Base-by-base conservation (phyloP, 2,113 vertebrate species). In the Hystrix cristata region DNA sequence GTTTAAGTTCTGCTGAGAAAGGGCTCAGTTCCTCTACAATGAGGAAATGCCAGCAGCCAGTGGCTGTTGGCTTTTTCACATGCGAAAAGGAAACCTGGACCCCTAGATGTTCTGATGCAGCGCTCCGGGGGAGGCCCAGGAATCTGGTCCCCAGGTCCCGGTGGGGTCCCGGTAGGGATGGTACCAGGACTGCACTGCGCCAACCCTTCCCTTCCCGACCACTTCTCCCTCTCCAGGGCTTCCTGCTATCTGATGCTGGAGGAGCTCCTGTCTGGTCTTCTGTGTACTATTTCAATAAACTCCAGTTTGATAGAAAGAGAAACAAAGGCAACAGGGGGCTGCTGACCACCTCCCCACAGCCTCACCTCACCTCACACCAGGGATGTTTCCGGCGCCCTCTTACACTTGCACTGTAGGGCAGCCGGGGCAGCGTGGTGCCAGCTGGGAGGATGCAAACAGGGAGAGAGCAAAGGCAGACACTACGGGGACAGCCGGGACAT, bases 401-500 rank as follows among this genome's bases (percentile, higher is more conserved):
- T 4, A 87, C 16, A n/a, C 9, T 23, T 38, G 46, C 76, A n/a
- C 18, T 9, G 0, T 1, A 19, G 18, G 65, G 10, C 51, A 55
- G 31, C 34, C 4, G 23, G 1, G 16, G n/a, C 51, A 14, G 60
- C 7, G 0, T 64, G 3, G 21, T 0, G 1, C 65, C 3, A 31
- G 55, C 69, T 3, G 27, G 31, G 78, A 34, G 13, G 43, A n/a
- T 1, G 9, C 16, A 55, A 34, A 15, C 5, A 57, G 25, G 14
- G 48, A 34, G n/a, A 71, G 21, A 7, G 67, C 7, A 7, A 55
- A 48, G 76, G 51, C 82, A 27, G 4, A 59, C 25, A n/a, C 59
- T 10, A 51, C 53, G 6, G 64, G 62, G 27, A 25, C 0, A 0
- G 15, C 10, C 0, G 31, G 55, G 53, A 4, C 0, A 48, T n/a